A percentile compares a stretch with the other conserved stretches of the same genome.
These are phyloP conservation scores for Hepsetus odoe DNA, from an alignment of 2,113 vertebrate species.

Conservation along the genomic window DNA sequence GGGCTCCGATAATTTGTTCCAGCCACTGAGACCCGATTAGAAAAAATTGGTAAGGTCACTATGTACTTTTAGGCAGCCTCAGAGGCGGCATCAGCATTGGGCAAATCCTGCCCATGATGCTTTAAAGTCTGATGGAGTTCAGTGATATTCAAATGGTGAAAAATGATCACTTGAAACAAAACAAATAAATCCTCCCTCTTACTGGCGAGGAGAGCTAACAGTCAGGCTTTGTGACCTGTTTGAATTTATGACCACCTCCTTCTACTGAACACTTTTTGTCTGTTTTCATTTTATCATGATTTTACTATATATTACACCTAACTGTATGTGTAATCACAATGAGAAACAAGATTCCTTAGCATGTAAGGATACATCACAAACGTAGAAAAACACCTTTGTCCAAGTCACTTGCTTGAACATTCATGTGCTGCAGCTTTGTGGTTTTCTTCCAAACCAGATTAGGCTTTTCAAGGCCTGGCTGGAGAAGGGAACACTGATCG, in stretches of 20 bases:
- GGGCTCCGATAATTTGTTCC: slow-evolving; percentile 13
- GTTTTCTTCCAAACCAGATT: background rate
- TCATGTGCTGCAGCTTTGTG: slow-evolving; percentile 9
- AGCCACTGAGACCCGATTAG: slow-evolving; percentile 27
- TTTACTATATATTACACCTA: slow-evolving; percentile 1
- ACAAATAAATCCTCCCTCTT: slow-evolving; percentile 3
- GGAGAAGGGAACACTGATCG: slow-evolving; percentile 29
- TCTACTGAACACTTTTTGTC: background rate
- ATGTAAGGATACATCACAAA: background rate
- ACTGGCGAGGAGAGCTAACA: background rate
- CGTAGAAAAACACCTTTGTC: background rate
- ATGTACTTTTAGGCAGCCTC: background rate
- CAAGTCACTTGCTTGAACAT: background rate
- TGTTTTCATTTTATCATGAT: background rate
- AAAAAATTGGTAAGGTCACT: background rate
- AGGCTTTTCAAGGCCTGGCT: slow-evolving; percentile 20
- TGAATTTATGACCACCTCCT: background rate
- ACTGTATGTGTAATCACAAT: background rate
- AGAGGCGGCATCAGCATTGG: slow-evolving; percentile 10
- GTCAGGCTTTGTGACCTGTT: background rate
- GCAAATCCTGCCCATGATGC: background rate
- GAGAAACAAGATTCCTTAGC: background rate
- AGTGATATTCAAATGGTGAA: slow-evolving; percentile 9
- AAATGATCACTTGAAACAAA: slow-evolving; percentile 17
- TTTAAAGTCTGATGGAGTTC: background rate